These are phyloP conservation scores for Lacerta bilineata DNA, from an alignment of 2,797 vertebrate genomes.

Conservation along the genomic window DNA sequence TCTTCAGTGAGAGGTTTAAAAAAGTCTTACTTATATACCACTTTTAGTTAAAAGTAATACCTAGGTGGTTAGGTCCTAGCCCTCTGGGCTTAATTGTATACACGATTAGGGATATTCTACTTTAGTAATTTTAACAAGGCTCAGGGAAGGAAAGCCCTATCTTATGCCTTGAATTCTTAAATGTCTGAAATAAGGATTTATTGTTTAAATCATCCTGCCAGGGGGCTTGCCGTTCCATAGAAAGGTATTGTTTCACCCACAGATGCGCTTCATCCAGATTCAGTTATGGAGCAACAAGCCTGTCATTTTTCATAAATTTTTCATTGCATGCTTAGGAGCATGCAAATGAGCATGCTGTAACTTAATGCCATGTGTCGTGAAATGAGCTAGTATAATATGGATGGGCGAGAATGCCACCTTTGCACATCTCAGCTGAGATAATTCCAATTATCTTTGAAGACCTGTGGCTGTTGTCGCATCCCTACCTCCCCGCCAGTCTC, in stretches of 20 bases:
- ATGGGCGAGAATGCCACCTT: conserved; percentile 31
- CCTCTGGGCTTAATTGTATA: not conserved
- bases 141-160: not conserved
- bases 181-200: conserved; percentile 32
- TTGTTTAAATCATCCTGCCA: not conserved
- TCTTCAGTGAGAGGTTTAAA: no score
- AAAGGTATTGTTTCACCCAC: conserved; percentile 28
- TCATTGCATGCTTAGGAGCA: conserved; percentile 51
- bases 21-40: no score
- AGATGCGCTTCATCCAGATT: not conserved
- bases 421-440: conserved; percentile 47
- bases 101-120: not conserved
- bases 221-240: conserved; percentile 24
- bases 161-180: conserved; percentile 46
- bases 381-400: conserved; percentile 53
- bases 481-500: not conserved
- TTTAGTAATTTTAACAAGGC: conserved; percentile 11
- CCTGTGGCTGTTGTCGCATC: conserved; percentile 12
- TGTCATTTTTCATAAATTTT: conserved; percentile 50
- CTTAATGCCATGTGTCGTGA: conserved; percentile 51
- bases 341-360: conserved; percentile 54
- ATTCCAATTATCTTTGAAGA: conserved; percentile 49
- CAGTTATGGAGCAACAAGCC: conserved; percentile 47
- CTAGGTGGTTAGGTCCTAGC: not conserved
- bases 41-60: no score